Conservation (phyloP, 2,113 vertebrate genomes). For the Enhydra lutris region DNA sequence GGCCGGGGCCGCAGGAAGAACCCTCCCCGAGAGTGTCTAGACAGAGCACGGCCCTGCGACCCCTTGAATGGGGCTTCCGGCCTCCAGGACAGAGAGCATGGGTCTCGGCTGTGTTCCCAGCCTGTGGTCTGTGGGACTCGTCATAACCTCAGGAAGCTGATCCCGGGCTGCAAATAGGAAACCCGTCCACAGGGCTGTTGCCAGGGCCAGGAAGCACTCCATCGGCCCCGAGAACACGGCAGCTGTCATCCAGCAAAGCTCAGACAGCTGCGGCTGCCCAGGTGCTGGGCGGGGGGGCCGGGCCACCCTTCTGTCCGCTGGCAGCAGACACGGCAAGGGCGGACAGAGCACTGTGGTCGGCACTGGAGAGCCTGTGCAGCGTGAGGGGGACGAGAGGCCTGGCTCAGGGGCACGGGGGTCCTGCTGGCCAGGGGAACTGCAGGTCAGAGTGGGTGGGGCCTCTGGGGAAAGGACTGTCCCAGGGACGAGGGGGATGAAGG, state of each 20-base stretch:
- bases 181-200: too few species aligned
- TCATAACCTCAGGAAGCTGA: too few species aligned
- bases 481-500: neutral
- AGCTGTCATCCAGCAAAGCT: neutral
- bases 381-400: neutral
- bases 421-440: neutral
- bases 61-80: too few species aligned
- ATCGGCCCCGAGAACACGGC: too few species aligned
- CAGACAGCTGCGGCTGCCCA: neutral
- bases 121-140: too few species aligned
- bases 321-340: neutral
- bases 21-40: neutral
- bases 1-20: neutral
- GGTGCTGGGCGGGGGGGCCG: fast-evolving
- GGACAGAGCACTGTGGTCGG: fast-evolving
- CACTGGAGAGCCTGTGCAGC: neutral
- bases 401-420: neutral
- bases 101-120: too few species aligned
- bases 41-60: too few species aligned
- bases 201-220: too few species aligned
- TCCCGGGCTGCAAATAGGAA: too few species aligned
- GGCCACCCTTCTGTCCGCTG: neutral
- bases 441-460: neutral
- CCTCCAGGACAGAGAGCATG: too few species aligned
- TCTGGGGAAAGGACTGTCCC: neutral